These are phyloP conservation scores for Dascyllus trimaculatus DNA, from an alignment of 2,113 vertebrate genomes.

Conservation along the genomic window DNA sequence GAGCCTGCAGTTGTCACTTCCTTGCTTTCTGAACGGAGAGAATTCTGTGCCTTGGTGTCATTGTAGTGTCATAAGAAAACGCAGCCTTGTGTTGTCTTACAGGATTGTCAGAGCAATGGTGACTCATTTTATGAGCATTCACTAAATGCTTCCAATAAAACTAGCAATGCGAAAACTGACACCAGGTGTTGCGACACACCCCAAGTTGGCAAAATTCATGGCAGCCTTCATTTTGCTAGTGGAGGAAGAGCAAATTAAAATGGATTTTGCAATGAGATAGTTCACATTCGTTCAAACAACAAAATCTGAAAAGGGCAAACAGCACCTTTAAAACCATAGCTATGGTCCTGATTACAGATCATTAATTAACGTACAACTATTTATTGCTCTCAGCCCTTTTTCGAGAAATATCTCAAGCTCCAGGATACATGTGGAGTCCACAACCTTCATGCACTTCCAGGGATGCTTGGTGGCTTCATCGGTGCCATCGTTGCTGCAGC, in stretches of 20 bases:
- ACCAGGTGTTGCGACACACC: not conserved
- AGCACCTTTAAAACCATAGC: not conserved
- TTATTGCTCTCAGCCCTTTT: conserved; percentile 86
- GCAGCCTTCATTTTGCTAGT: no score
- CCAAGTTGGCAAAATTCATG: not conserved
- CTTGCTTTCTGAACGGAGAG: not conserved
- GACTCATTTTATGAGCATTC: not conserved
- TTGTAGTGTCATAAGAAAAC: not conserved
- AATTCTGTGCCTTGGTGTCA: not conserved
- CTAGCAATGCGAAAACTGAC: not conserved
- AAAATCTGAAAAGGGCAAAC: not conserved
- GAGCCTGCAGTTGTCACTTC: conserved; percentile 68
- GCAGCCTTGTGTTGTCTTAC: not conserved
- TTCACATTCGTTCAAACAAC: not conserved
- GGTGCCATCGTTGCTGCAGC: conserved; percentile 91
- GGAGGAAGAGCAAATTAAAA: not conserved
- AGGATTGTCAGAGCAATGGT: no score
- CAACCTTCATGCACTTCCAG: conserved; percentile 94
- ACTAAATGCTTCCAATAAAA: not conserved
- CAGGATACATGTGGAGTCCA: conserved; percentile 97
- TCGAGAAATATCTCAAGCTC: conserved; percentile 89
- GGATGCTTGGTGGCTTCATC: conserved; percentile 91
- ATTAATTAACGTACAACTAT: not conserved
- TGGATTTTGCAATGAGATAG: not conserved
- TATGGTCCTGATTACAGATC: not conserved